phyloP scores from a whole-genome alignment of 1,140 invertebrate genomes.

The Bombus pascuorum region DNA sequence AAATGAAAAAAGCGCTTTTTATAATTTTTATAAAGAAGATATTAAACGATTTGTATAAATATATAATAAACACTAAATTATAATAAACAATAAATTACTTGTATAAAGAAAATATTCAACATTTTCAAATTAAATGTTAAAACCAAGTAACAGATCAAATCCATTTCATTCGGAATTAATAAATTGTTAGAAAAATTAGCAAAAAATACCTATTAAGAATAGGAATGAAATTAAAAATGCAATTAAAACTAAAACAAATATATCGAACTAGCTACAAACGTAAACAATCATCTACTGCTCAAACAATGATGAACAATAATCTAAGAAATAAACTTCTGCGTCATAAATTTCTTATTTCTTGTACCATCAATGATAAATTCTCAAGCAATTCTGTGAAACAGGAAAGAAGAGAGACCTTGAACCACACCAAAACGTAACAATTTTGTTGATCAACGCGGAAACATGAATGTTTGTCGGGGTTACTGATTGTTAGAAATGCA shows the following conservation, averaged over 20 bases:
- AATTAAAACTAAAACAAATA: neutral
- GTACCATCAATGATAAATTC: neutral
- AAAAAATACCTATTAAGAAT: too few relatives aligned
- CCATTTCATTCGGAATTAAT: too few relatives aligned
- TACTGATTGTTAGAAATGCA: conserved; percentile 2
- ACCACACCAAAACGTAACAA: neutral
- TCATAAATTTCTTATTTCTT: neutral
- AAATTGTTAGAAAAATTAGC: too few relatives aligned
- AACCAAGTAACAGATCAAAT: too few relatives aligned
- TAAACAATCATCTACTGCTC: neutral
- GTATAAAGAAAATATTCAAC: too few relatives aligned
- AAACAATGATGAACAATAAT: neutral
- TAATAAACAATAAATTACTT: too few relatives aligned
- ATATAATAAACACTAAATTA: too few relatives aligned
- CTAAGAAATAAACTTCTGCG: neutral
- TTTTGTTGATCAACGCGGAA: neutral
- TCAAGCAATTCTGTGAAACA: neutral
- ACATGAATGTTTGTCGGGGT: neutral
- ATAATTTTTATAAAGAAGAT: too few relatives aligned
- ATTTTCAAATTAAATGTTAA: too few relatives aligned
- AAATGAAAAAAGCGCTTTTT: too few relatives aligned
- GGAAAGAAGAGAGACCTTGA: neutral
- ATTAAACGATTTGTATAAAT: too few relatives aligned
- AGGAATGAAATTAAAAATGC: neutral
- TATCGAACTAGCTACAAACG: too few relatives aligned